Evolutionary conservation across 2,113 vertebrate genomes (phyloP).

Genomic region (Pycnonotus jocosus): DNA sequence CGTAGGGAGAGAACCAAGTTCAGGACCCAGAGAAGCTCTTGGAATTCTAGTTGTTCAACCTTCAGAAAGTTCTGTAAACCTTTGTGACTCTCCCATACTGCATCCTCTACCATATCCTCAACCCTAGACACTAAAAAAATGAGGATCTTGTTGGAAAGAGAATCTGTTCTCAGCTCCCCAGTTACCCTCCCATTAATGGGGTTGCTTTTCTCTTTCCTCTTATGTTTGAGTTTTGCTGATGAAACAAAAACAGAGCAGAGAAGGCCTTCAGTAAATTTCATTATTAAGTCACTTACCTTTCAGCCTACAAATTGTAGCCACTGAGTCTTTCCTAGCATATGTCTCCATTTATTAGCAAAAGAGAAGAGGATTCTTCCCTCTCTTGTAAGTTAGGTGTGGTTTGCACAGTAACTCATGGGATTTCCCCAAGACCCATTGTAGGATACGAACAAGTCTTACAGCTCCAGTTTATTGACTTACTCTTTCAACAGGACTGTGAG

Average conservation of each 20-base stretch:
- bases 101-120: not conserved
- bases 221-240: not conserved
- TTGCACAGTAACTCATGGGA: not conserved
- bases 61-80: not conserved
- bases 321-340: not conserved
- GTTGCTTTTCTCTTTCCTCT: not conserved
- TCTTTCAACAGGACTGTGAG: not conserved
- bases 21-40: not conserved
- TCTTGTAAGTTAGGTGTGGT: not conserved
- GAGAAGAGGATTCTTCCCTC: not conserved
- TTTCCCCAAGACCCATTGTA: not conserved
- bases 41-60: not conserved
- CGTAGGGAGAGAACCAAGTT: not conserved
- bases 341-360: not conserved
- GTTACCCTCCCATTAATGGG: not conserved
- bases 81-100: not conserved
- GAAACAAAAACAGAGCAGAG: not conserved
- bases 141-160: not conserved
- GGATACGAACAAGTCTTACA: not conserved
- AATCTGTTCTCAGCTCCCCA: not conserved
- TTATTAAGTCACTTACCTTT: not conserved
- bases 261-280: not conserved
- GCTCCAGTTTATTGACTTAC: not conserved
- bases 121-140: not conserved
- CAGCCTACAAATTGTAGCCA: not conserved